Evolutionary conservation across 2,888 invertebrate species (phyloP), one percentile per base, ranked within the genome.

Genomic region (Amiota communis): DNA sequence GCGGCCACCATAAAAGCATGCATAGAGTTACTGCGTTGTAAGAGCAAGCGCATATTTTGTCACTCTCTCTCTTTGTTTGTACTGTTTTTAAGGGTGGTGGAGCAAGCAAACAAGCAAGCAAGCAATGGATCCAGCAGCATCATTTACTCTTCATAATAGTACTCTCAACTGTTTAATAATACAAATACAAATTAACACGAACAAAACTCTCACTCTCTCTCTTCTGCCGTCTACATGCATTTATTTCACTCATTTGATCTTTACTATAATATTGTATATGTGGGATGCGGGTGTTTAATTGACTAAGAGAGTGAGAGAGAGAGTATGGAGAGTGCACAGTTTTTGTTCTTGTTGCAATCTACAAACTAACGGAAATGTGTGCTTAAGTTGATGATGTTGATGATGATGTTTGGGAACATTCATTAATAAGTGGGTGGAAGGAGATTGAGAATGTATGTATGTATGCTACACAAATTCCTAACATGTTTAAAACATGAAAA

Each of bases 281-380:
- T 15, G 57, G 57, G 57, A 57, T 57, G 15, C 57, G 57, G 36
- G 36, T 36, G 36, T 36, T 15, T n/a, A 57, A 8, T 15, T 57
- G 57, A 17, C 57, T 17, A 15, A 57, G 17, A 53, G 53, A 53
- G 53, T 13, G 8, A 51, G 6, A 51, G 51, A 51, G 12, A 6
- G 57, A 57, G 57, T 17, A 1, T 17, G 10, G 8, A n/a, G n/a
- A n/a, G 57, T 17, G 15, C 4, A 57, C 10, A 13, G 10, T 57
- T 57, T 57, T 57, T 57, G 57, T 17, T 6, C 36, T 10, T n/a
- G 13, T 10, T n/a, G 13, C 53, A 53, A 4, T 53, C 57, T 57
- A 57, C 8, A 57, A 57, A 57, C 57, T 57, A 57, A 57, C 57
- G 57, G 57, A 57, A 57, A 57, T 57, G 57, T 57, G 13, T 53